Base-by-base conservation (phyloP, 2,797 vertebrate species). In the Hydrocynus forskahlii region DNA sequence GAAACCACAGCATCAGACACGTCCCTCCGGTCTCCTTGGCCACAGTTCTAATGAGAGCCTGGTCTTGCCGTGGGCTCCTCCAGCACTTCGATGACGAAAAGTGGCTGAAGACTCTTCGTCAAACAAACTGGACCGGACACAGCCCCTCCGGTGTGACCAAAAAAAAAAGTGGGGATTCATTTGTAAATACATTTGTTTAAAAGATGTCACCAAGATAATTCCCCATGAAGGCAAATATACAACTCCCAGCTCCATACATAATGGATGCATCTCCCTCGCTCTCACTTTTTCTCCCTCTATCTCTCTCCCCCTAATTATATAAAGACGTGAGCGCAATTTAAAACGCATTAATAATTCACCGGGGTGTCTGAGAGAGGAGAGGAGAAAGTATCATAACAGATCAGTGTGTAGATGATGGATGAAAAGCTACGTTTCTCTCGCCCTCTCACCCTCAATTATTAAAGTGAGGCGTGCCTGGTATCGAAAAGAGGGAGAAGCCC, bases 261-360 rank as follows among this genome's bases (percentile, higher is more conserved):
- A 82, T 82, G 60, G 38, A 80, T 77, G 81, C 78, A 60, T 89
- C 84, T 86, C 59, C 57, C 84, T n/a, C 50, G 50, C 78, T 84
- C 84, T 85, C 83, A 89, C 81, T 87, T 89, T 68, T 66, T 82
- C 70, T 68, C 52, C 59, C 77, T 75, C 35, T 76, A 40, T 82
- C 70, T 74, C 60, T 59, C 59, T 52, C 78, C 50, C 50, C 70
- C 84, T 89, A 90, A 89, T 85, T 89, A 91, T 88, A 88, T 85
- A 87, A 87, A 91, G 87, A 88, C 80, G 83, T 79, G 80, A 82
- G 84, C 60, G 50, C 79, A 85, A 88, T 91, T 89, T 86, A 87
- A 90, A 88, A 84, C 62, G 79, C 80, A 85, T 93, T 76, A 92
- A 91, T 92, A 92, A 93, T 93, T 89, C 73, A 92, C 55, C 35